Evolutionary conservation across 2,797 vertebrate species (phyloP).

Genomic region (Lophius americanus): DNA sequence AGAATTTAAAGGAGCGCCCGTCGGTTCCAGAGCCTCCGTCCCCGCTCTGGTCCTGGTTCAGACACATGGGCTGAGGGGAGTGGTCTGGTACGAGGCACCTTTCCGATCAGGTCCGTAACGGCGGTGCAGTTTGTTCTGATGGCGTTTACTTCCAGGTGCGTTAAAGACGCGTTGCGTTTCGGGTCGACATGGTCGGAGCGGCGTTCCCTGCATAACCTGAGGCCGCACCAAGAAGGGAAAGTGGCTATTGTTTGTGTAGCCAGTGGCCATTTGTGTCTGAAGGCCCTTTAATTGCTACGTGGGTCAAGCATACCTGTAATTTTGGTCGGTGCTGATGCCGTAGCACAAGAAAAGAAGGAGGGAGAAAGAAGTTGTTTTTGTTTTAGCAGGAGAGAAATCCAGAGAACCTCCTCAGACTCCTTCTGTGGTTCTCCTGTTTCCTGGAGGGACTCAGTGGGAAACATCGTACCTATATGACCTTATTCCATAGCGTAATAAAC

Average conservation of each 20-base stretch:
- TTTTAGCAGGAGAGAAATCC: constrained; percentile 27
- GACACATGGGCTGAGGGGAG: neutral
- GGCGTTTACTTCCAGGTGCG: too few relatives aligned
- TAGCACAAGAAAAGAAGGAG: constrained; percentile 29
- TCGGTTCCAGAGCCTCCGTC: constrained; percentile 35
- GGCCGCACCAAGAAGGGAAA: constrained; percentile 55
- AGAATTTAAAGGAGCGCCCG: constrained; percentile 58
- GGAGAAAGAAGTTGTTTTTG: constrained; percentile 12
- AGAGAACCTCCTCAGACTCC: constrained; percentile 9
- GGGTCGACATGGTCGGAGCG: constrained; percentile 33
- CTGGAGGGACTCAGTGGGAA: neutral
- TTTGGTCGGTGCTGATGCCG: constrained; percentile 57
- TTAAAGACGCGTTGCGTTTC: constrained; percentile 24
- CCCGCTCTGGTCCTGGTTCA: constrained; percentile 13
- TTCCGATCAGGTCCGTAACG: neutral
- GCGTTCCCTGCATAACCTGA: constrained; percentile 57
- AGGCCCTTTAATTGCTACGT: constrained; percentile 56
- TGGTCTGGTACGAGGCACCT: neutral
- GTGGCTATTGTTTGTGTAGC: constrained; percentile 58
- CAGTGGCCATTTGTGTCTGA: constrained; percentile 55
- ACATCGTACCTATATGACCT: too few relatives aligned
- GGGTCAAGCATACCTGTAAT: constrained; percentile 58
- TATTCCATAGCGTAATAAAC: too few relatives aligned
- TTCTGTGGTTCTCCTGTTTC: constrained; percentile 11
- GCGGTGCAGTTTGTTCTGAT: neutral